phyloP scores from a whole-genome alignment of 1,140 invertebrate species.

The Nylanderia fulva region DNA sequence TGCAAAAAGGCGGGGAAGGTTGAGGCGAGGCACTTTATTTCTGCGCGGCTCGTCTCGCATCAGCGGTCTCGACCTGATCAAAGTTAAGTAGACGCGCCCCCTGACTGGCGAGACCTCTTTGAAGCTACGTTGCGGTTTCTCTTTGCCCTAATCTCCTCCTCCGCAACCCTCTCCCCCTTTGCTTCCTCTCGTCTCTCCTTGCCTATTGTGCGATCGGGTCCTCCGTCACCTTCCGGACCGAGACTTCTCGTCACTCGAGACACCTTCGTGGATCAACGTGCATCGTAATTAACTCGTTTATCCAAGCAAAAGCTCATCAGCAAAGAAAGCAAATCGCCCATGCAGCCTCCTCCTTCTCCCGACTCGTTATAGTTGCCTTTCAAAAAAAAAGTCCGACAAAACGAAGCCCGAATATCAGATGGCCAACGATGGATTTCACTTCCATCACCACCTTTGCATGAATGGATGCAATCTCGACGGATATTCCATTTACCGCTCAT shows the following conservation, averaged over 20 bases:
- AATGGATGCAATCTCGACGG: slow-evolving; percentile 56
- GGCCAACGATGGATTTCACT: slow-evolving; percentile 27
- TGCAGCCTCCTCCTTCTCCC: too few relatives aligned
- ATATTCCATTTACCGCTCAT: slow-evolving; percentile 64
- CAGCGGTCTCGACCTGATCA: slow-evolving; percentile 84
- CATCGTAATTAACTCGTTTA: slow-evolving; percentile 80
- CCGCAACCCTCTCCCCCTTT: slow-evolving; percentile 30
- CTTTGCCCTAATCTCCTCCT: slow-evolving; percentile 76
- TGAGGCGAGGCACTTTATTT: slow-evolving; percentile 72
- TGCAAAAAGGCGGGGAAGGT: slow-evolving; percentile 77
- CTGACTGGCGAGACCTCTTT: slow-evolving; percentile 80
- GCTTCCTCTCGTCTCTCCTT: slow-evolving; percentile 41
- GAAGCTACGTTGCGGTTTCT: slow-evolving; percentile 84
- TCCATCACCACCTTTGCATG: slow-evolving; percentile 33
- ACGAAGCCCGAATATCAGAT: neutral
- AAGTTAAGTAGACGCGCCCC: slow-evolving; percentile 85
- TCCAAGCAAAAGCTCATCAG: slow-evolving; percentile 22
- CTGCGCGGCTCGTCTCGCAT: slow-evolving; percentile 81
- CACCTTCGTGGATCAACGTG: slow-evolving; percentile 63
- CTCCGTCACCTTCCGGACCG: slow-evolving; percentile 62
- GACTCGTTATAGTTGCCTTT: slow-evolving; percentile 14
- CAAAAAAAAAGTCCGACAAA: neutral
- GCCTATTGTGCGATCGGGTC: slow-evolving; percentile 55
- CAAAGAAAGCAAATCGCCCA: slow-evolving; percentile 6
- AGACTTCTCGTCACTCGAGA: slow-evolving; percentile 66